A percentile compares a stretch with the other conserved stretches of the same genome.
Conservation (phyloP, 2,797 vertebrate genomes). For the Tarsius wallacei region DNA sequence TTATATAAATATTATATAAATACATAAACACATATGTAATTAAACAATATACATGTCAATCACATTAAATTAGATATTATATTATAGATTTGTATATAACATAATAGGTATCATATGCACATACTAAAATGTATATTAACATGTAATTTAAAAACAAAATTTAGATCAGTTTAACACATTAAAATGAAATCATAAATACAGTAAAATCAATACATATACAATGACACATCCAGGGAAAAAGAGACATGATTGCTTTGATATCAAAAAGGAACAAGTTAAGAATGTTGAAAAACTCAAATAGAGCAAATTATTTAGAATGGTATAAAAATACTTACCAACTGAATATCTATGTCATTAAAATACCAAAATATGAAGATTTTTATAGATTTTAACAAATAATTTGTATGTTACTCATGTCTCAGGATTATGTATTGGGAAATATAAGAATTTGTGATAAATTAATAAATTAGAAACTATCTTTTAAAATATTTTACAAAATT, state of each 20-base stretch:
- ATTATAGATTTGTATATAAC: not conserved
- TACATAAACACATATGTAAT: not conserved
- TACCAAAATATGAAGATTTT: not conserved
- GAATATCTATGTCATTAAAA: not conserved
- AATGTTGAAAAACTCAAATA: constrained; percentile 33
- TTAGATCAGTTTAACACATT: not conserved
- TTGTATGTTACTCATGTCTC: not conserved
- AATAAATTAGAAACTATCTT: not conserved
- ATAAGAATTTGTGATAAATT: not conserved
- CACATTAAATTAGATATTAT: not conserved
- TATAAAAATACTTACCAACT: not conserved
- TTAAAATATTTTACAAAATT: not conserved
- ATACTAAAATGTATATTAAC: not conserved
- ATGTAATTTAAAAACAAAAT: not conserved
- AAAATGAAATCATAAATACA: not conserved
- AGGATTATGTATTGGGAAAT: not conserved
- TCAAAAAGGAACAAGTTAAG: not conserved
- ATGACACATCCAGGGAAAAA: not conserved
- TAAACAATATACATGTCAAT: not conserved
- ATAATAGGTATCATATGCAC: not conserved
- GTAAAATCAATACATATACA: not conserved
- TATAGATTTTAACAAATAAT: not conserved
- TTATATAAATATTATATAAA: not conserved
- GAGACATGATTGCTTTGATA: not conserved
- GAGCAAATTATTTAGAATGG: not conserved